Evolutionary conservation across 2,113 vertebrate genomes (phyloP).

Genomic region (Mustela lutreola): DNA sequence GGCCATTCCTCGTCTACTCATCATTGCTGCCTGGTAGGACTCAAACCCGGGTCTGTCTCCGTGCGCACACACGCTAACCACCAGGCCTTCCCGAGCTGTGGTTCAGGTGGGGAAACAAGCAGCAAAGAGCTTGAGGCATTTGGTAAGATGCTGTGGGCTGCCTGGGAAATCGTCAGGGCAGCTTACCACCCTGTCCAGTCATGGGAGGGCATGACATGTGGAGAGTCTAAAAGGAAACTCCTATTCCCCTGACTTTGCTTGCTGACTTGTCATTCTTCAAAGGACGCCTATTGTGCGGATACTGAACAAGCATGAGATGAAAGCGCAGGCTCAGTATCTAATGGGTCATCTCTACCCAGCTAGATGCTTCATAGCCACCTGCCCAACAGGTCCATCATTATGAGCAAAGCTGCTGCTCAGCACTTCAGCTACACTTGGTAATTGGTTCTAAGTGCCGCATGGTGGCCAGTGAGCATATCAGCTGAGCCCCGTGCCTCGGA

Average conservation of each 20-base stretch:
- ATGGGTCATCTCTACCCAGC: background rate
- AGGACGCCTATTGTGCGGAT: background rate
- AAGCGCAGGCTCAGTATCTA: background rate
- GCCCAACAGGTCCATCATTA: background rate
- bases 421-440: accelerated
- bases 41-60: no score
- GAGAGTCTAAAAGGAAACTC: background rate
- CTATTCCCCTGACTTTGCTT: accelerated
- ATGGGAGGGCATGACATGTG: accelerated
- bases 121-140: no score
- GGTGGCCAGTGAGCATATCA: accelerated
- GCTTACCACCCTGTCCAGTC: background rate
- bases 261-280: background rate
- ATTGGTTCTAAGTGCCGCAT: accelerated
- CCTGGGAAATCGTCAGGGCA: background rate
- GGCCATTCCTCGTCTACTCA: background rate
- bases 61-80: accelerated
- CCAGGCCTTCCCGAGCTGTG: accelerated
- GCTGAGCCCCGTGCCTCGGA: accelerated
- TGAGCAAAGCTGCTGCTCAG: background rate
- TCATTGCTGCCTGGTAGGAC: background rate
- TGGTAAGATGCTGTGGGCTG: background rate
- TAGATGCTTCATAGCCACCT: background rate
- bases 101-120: background rate
- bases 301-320: background rate